Conservation (phyloP, 2,797 vertebrate genomes). For the Discoglossus pictus region DNA sequence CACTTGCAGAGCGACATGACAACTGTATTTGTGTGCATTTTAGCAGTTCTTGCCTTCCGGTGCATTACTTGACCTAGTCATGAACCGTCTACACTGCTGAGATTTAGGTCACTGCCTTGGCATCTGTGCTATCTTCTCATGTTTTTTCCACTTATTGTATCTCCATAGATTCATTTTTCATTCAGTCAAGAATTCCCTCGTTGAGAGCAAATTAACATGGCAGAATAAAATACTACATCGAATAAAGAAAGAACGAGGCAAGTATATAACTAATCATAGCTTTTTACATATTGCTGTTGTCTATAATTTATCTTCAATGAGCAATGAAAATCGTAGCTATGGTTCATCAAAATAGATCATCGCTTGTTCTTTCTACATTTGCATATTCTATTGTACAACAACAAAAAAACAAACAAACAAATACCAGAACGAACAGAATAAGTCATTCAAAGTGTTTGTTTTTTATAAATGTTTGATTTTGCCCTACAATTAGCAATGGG, state of each 20-base stretch:
- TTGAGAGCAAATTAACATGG: slow-evolving; percentile 3
- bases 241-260: not conserved
- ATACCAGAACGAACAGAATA: slow-evolving; percentile 1
- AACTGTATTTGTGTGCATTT: slow-evolving; percentile 31
- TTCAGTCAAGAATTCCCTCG: not conserved
- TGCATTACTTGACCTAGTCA: slow-evolving; percentile 25
- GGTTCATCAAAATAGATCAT: no score
- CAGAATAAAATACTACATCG: not conserved
- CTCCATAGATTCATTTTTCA: slow-evolving; percentile 7
- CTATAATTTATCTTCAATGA: not conserved
- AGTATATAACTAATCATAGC: not conserved
- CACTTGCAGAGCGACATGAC: slow-evolving; percentile 14
- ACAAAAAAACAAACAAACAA: no score
- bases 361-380: no score
- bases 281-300: not conserved
- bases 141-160: slow-evolving; percentile 13
- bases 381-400: no score
- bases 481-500: not conserved
- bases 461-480: slow-evolving; percentile 1
- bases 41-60: slow-evolving; percentile 14
- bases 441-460: not conserved
- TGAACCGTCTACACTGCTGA: slow-evolving; percentile 36
- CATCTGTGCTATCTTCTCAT: slow-evolving; percentile 13
- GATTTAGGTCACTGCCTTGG: slow-evolving; percentile 35
- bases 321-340: no score